Evolutionary conservation across 2,113 vertebrate species (phyloP).

Genomic region (Columbina picui): DNA sequence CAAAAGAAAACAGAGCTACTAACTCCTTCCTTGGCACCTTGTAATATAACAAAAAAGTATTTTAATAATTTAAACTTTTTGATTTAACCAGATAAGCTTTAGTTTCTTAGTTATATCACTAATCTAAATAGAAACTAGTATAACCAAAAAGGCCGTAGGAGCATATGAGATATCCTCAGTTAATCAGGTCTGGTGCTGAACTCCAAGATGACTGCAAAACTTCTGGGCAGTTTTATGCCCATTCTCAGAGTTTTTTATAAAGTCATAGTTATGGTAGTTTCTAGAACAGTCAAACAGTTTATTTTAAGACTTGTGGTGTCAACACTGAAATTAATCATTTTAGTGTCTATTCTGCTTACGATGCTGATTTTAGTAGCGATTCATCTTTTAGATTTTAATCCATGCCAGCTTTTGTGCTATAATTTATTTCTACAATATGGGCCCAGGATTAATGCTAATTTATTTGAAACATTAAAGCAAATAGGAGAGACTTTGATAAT

Average conservation of each 20-base stretch:
- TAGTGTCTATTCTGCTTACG: background rate
- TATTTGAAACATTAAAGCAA: constrained; percentile 4
- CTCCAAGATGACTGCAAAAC: background rate
- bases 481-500: background rate
- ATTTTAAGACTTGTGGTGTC: background rate
- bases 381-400: background rate
- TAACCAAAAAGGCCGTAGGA: background rate
- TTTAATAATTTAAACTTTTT: background rate
- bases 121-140: background rate
- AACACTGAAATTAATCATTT: background rate
- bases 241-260: background rate
- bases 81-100: background rate
- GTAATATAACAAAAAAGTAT: background rate
- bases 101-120: background rate
- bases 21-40: background rate
- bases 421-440: background rate
- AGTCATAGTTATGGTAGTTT: background rate
- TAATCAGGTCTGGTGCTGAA: background rate
- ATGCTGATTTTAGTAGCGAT: background rate
- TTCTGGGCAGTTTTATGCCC: background rate
- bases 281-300: background rate
- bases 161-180: background rate
- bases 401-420: background rate
- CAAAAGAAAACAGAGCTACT: background rate
- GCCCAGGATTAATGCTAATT: background rate